phyloP scores from a whole-genome alignment of 2,113 vertebrate genomes.

The Dicaeum eximium region DNA sequence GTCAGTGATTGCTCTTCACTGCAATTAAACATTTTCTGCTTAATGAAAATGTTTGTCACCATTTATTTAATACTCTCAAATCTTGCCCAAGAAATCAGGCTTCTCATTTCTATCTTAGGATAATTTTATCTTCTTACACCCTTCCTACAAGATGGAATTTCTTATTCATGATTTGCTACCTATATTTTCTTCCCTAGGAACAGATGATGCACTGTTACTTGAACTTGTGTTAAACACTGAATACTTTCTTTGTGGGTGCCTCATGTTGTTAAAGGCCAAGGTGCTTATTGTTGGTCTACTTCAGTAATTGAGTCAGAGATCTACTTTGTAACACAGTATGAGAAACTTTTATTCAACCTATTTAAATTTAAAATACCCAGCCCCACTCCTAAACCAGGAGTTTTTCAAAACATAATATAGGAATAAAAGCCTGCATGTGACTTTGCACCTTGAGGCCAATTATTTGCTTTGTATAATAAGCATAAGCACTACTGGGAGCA shows the following conservation, averaged over 20 bases:
- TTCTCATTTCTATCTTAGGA: neutral
- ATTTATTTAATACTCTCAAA: neutral
- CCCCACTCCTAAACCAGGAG: neutral
- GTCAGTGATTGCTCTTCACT: neutral
- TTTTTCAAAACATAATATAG: neutral
- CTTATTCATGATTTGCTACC: neutral
- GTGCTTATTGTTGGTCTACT: neutral
- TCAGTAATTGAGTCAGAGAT: neutral
- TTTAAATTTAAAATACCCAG: neutral
- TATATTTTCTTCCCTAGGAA: neutral
- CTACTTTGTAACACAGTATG: neutral
- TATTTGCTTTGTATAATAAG: neutral
- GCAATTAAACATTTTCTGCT: neutral
- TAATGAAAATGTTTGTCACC: neutral
- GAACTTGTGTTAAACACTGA: neutral
- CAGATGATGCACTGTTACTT: neutral
- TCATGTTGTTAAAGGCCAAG: neutral
- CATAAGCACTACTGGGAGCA: neutral
- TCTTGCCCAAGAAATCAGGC: neutral
- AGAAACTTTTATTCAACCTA: neutral
- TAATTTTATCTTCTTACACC: neutral
- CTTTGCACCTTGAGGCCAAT: neutral
- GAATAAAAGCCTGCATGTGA: neutral
- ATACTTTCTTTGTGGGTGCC: neutral
- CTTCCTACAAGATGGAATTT: neutral